These are phyloP conservation scores for Parauchenoglanis punctatus DNA, from an alignment of 2,797 vertebrate genomes.

Conservation along the genomic window DNA sequence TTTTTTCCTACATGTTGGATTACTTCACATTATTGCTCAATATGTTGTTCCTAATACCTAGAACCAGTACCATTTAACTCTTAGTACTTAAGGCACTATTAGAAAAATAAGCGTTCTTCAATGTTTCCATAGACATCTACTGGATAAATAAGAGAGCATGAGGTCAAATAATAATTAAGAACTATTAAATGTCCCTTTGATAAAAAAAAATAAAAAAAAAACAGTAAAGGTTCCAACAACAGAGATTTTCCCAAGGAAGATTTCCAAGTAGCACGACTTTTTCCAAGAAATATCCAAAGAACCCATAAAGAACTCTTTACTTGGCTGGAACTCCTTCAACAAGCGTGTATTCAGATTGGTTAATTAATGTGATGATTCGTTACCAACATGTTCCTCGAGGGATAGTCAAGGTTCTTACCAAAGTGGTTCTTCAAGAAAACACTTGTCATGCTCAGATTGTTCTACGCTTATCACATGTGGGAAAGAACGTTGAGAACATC, in stretches of 20 bases:
- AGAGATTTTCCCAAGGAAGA: background rate
- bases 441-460: background rate
- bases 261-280: background rate
- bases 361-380: background rate
- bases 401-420: background rate
- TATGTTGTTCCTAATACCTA: background rate
- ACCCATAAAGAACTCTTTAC: background rate
- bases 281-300: background rate
- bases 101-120: background rate
- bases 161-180: background rate
- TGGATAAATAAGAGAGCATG: background rate
- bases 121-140: background rate
- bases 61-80: background rate
- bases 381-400: background rate
- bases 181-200: background rate
- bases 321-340: background rate
- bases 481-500: background rate
- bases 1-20: background rate
- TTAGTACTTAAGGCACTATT: too few species aligned
- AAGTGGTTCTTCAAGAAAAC: too few species aligned
- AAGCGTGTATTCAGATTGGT: background rate
- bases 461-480: background rate
- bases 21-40: background rate
- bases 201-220: background rate
- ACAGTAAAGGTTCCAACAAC: background rate